Base-by-base conservation (phyloP, 64 coral and sea anemone genomes). In the Orbicella faveolata region DNA sequence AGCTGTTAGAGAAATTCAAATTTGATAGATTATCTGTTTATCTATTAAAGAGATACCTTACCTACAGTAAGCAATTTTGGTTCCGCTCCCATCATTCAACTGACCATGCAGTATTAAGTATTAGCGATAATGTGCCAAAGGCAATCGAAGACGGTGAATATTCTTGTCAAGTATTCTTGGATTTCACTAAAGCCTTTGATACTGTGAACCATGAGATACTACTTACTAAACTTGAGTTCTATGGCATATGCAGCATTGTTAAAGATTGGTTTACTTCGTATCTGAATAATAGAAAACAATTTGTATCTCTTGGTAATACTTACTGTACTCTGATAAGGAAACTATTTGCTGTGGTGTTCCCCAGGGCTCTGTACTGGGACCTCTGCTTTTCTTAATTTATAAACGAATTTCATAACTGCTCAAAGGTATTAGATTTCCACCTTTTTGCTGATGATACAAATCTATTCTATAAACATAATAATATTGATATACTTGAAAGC, bases 361-460 rank as follows among this genome's bases (percentile, higher is more conserved):
- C 20, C 62, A 64, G 62, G 62, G 62, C 12, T 64, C 69, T 8
- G 69, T 73, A 73, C 69, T 73, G 69, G 69, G 69, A 30, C 69
- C 69, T n/a, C 69, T 73, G 19, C 69, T 73, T 73, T 73, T 73
- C 69, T 3, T 73, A 73, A n/a, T 73, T 73, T 73, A 73, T 73
- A 73, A 73, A 25, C 1, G 69, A 73, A 0, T 73, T 73, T 25
- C 69, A 73, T 5, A 73, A 73, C 26, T n/a, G n/a, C n/a, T n/a
- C n/a, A n/a, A n/a, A n/a, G n/a, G n/a, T n/a, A n/a, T n/a, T n/a
- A n/a, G n/a, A n/a, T n/a, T n/a, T n/a, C n/a, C n/a, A n/a, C n/a
- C n/a, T n/a, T n/a, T n/a, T n/a, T n/a, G n/a, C n/a, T 73, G 69
- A 1, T 73, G 19, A 73, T n/a, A 8, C 69, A 9, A 61, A 73